Evolutionary conservation across 2,888 invertebrate genomes (phyloP), one percentile per base, ranked within the genome.

Genomic region (Pandemis corylana): DNA sequence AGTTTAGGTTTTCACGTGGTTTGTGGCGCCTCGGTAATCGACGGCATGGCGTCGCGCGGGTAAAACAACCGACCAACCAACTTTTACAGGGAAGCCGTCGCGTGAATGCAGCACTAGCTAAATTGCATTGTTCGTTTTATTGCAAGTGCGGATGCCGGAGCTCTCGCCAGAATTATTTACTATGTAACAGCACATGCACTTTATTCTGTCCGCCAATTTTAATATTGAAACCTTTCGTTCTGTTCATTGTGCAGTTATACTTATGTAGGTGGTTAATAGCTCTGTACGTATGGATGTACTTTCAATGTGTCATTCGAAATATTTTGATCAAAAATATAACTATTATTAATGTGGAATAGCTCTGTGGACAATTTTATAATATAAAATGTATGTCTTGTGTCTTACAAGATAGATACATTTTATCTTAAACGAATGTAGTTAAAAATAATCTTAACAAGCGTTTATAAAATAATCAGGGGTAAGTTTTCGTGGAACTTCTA

Each of bases 41-140:
- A 84, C 81, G 79, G 72, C 76, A 42, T 13, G 56, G 46, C 42
- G 59, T 20, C 46, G 59, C 64, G 62, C 44, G 62, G 72, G 63
- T 79, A 78, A 76, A 82, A 80, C 77, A 76, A 79, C 84, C 84
- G 89, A 88, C 83, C 77, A 76, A 79, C 84, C 84, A 89, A 89
- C 83, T 89, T 89, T 90, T 85, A 88, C 86, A 88, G 86, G 81
- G 85, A 84, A 87, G 84, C 88, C 85, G 86, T 89, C 85, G 87
- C 86, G 88, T 88, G 90, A 89, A 91, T 90, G 87, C 89, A 89
- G 88, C 89, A 89, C 89, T 89, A 88, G 88, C 90, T 89, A 90
- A 93, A 93, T 93, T 92, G 92, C 91, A 92, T 91, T 92, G 92
- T 91, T 91, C 90, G 87, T 93, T 94, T 93, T 92, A 92, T 90